Evolutionary conservation across 64 coral and sea anemone species (phyloP), one percentile per base, ranked within the genome.

Genomic region (Porites australiensis): DNA sequence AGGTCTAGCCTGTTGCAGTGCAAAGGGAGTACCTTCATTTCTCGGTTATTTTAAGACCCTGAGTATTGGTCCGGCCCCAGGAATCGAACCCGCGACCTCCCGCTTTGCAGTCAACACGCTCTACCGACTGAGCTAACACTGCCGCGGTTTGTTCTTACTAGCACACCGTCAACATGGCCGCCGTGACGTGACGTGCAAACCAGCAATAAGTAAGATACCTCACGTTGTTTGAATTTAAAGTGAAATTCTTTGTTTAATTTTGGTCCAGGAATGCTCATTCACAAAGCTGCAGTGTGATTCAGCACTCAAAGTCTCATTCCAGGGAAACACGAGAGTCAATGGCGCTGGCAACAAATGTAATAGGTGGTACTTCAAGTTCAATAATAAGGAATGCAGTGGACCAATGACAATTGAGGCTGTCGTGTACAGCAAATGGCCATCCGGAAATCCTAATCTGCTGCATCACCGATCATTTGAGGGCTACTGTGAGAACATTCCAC

Each of bases 331-430:
- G 15, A 63, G 69, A 53, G 84, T 87, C 65, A 49, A 8, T 9
- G 86, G 86, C 21, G 4, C 6, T 64, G 51, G 67, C 23, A 77
- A 15, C 8, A 75, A 37, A 27, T 92, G 90, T 48, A 84, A 83
- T 13, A 65, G 90, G 8, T 92, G 79, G 79, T 92, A 92, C 55
- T 92, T 92, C 69, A 92, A 59, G 55, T 74, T 92, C 79, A 92
- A 92, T 53, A 45, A 74, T 51, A 2, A 48, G 2, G 90, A 91
- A 72, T 91, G 89, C 70, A 23, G 64, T 21, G 62, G 76, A 19
- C 87, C 87, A 9, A 44, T 58, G 11, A 48, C 89, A 16, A 91
- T 92, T 12, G 90, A 92, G 62, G 90, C 79, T 6, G 51, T 92
- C 3, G 55, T 61, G 57, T 50, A 11, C 45, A 74, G 49, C 3